phyloP scores from a whole-genome alignment of 2,113 vertebrate genomes.

The Lethenteron camtschaticum region DNA sequence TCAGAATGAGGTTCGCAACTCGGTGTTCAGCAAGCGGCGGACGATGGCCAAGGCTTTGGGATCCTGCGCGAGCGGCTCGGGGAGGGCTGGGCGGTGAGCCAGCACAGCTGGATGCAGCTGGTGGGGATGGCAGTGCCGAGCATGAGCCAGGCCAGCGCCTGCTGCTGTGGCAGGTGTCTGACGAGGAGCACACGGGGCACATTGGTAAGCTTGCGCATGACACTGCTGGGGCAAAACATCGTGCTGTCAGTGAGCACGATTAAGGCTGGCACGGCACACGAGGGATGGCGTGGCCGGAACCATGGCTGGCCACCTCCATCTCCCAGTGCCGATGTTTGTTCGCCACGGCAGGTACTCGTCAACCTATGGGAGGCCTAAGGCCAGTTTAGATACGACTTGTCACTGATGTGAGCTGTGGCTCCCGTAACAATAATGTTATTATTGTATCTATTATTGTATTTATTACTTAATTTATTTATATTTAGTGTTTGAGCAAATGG shows the following conservation, averaged over 20 bases:
- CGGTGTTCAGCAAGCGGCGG: constrained; percentile 50
- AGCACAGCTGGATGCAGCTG: constrained; percentile 40
- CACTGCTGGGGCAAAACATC: too few relatives aligned
- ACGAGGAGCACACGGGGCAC: constrained; percentile 33
- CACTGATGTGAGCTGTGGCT: too few relatives aligned
- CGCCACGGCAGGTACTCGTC: too few relatives aligned
- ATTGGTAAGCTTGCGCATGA: constrained; percentile 29
- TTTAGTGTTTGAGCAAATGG: not conserved
- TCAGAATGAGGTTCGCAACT: constrained; percentile 63
- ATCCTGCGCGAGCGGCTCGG: constrained; percentile 39
- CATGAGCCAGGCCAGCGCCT: constrained; percentile 43
- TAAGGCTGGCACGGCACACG: too few relatives aligned
- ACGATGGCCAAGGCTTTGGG: constrained; percentile 67
- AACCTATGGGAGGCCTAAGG: too few relatives aligned
- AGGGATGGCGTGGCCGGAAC: too few relatives aligned
- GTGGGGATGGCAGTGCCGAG: constrained; percentile 38
- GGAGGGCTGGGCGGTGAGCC: constrained; percentile 28
- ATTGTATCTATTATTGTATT: not conserved
- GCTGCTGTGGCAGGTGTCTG: constrained; percentile 45
- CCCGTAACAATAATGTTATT: not conserved
- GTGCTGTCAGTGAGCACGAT: too few relatives aligned
- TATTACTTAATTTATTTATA: not conserved
- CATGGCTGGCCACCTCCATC: too few relatives aligned
- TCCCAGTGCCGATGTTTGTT: too few relatives aligned
- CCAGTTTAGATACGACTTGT: too few relatives aligned